Conservation (phyloP, 1,140 invertebrate genomes). For the Brachionus calyciflorus region DNA sequence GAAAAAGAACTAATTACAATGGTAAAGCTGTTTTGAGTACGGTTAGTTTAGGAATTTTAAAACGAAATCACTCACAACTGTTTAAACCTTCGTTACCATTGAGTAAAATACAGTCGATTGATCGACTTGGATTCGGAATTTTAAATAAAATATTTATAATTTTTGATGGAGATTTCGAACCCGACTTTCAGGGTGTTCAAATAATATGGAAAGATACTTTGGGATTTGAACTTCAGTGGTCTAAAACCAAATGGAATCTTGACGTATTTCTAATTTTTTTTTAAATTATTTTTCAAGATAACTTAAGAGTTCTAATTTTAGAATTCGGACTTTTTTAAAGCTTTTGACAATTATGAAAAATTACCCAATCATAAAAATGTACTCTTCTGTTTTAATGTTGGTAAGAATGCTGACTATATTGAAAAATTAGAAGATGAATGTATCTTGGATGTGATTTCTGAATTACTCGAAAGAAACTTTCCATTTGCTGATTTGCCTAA, state of each 20-base stretch:
- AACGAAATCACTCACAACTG: not conserved
- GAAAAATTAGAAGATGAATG: constrained; percentile 24
- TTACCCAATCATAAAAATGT: constrained; percentile 27
- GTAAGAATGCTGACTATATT: constrained; percentile 3
- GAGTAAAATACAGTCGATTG: not conserved
- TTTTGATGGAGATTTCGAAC: not conserved
- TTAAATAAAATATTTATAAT: constrained; percentile 42
- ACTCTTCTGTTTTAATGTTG: not conserved
- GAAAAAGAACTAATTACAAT: not conserved
- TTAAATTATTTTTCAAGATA: not conserved
- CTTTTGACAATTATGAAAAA: constrained; percentile 41
- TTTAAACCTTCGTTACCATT: not conserved
- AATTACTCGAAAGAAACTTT: constrained; percentile 13
- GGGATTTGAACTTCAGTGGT: not conserved
- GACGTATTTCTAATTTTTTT: not conserved
- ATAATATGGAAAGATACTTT: constrained; percentile 20
- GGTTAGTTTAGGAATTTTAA: constrained; percentile 1
- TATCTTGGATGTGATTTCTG: constrained; percentile 4
- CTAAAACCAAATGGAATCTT: constrained; percentile 33
- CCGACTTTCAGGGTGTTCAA: constrained; percentile 33
- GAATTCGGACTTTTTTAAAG: constrained; percentile 3
- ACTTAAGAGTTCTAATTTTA: too few relatives aligned
- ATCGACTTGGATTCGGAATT: not conserved
- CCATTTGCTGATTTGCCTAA: not conserved
- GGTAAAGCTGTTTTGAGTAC: not conserved